These are phyloP conservation scores for Scaptomyza graminum DNA, from an alignment of 1,140 invertebrate species.

Conservation along the genomic window DNA sequence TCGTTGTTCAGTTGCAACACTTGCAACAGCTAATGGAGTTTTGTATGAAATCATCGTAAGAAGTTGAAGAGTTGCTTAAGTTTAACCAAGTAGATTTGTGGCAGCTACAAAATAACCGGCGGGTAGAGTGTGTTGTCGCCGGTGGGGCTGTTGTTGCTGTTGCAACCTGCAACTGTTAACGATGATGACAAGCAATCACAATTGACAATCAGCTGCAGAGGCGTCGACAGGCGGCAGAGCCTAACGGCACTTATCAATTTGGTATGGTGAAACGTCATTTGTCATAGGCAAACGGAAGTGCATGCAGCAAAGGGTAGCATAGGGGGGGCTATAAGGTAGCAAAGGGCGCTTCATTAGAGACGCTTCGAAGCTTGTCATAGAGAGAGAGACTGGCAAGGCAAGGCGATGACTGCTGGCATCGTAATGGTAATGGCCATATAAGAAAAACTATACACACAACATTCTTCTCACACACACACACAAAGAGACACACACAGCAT, in stretches of 20 bases:
- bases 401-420: slow-evolving; percentile 50
- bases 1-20: slow-evolving; percentile 59
- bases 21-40: slow-evolving; percentile 60
- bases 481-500: not conserved
- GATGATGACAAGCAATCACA: slow-evolving; percentile 64
- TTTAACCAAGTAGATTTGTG: slow-evolving; percentile 2
- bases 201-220: slow-evolving; percentile 40
- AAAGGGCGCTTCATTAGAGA: slow-evolving; percentile 62
- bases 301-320: not conserved
- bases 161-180: slow-evolving; percentile 46
- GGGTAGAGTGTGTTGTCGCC: slow-evolving; percentile 45
- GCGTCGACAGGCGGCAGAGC: slow-evolving; percentile 57
- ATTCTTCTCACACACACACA: slow-evolving; percentile 44
- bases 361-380: slow-evolving; percentile 3
- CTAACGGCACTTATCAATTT: slow-evolving; percentile 79
- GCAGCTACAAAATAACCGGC: slow-evolving; percentile 52
- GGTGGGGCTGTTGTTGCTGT: slow-evolving; percentile 15
- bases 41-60: not conserved
- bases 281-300: slow-evolving; percentile 53
- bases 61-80: slow-evolving; percentile 1
- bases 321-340: slow-evolving; percentile 35
- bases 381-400: slow-evolving; percentile 4
- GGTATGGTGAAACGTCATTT: slow-evolving; percentile 68
- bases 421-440: slow-evolving; percentile 65
- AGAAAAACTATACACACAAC: slow-evolving; percentile 55